A percentile compares a stretch with the other conserved stretches of the same genome.
Evolutionary conservation across 92 coral and sea anemone genomes (phyloP).

Genomic region (Heliopora coerulea): DNA sequence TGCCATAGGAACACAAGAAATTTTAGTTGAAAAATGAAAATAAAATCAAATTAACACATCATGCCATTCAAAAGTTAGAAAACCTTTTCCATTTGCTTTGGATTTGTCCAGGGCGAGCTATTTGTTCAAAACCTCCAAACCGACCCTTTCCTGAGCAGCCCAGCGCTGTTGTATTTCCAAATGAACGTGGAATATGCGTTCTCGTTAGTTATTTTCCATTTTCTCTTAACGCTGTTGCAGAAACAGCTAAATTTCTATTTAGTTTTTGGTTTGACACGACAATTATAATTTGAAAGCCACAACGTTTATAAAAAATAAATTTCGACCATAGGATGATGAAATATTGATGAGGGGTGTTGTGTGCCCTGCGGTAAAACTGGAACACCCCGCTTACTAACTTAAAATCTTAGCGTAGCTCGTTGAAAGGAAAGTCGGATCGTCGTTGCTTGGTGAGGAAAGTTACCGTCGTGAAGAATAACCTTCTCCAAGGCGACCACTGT

Average conservation of each 20-base stretch:
- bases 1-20: slow-evolving; percentile 19
- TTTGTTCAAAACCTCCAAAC: too few species aligned
- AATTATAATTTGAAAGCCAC: slow-evolving; percentile 18
- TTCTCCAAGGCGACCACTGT: slow-evolving; percentile 99
- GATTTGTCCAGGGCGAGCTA: too few species aligned
- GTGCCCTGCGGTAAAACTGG: slow-evolving; percentile 47
- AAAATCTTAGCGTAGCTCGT: slow-evolving; percentile 67
- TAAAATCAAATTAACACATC: too few species aligned
- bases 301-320: neutral
- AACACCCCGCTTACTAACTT: slow-evolving; percentile 66
- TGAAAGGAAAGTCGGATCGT: slow-evolving; percentile 93
- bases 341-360: slow-evolving; percentile 42
- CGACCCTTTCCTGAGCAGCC: too few species aligned
- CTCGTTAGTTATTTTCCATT: too few species aligned
- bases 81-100: too few species aligned
- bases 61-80: too few species aligned
- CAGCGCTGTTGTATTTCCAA: too few species aligned
- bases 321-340: slow-evolving; percentile 6
- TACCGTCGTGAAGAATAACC: slow-evolving; percentile 96
- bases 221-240: too few species aligned
- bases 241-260: too few species aligned
- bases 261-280: neutral
- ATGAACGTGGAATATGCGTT: too few species aligned
- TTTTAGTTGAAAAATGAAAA: neutral
- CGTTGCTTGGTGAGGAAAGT: slow-evolving; percentile 91